Base-by-base conservation (phyloP, 1,140 invertebrate species). In the Polypedilum pembai region DNA sequence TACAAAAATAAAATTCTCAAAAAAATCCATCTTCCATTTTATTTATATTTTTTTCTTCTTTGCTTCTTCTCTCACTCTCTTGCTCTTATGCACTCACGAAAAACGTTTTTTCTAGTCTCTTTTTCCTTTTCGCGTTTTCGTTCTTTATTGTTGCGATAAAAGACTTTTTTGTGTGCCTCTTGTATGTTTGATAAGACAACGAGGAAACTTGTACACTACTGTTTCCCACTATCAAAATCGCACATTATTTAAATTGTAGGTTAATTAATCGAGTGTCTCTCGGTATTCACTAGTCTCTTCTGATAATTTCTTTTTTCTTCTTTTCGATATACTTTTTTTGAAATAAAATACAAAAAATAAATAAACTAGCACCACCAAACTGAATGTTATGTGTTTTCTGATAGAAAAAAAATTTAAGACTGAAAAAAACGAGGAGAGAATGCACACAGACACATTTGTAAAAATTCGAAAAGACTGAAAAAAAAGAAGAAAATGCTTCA, bases 21-120 rank as follows among this genome's bases (percentile, higher is more conserved):
- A 69, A 69, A 69, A 69, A 56, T 56, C 65, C 65, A 69, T 69
- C 65, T 69, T 69, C 65, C 65, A 69, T 69, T 69, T 69, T 69
- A 69, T 69, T 69, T 69, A 69, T 69, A 69, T 69, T 69, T 69
- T 66, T 66, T 69, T n/a, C n/a, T 69, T 56, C 45, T 69, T 69
- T 69, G 17, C 20, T 20, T 69, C 65, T 69, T 69, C 65, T 69
- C 10, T 56, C 45, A n/a, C 45, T 56, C 65, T 69, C 65, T n/a
- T 18, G 17, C 17, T 69, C 65, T 69, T 69, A 69, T 69, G 65
- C 65, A 69, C 65, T 69, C 65, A 10, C 8, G 20, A 69, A 56
- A n/a, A 69, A 69, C 65, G 65, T 69, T 69, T 66, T 66, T 66
- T 56, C 18, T 69, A 7, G 17, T 21, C 24, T 33, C 24, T 33